Percentiles rank a stretch among this genome's conserved stretches.
phyloP scores from a whole-genome alignment of 1,140 invertebrate genomes.

The Tyrophagus putrescentiae region DNA sequence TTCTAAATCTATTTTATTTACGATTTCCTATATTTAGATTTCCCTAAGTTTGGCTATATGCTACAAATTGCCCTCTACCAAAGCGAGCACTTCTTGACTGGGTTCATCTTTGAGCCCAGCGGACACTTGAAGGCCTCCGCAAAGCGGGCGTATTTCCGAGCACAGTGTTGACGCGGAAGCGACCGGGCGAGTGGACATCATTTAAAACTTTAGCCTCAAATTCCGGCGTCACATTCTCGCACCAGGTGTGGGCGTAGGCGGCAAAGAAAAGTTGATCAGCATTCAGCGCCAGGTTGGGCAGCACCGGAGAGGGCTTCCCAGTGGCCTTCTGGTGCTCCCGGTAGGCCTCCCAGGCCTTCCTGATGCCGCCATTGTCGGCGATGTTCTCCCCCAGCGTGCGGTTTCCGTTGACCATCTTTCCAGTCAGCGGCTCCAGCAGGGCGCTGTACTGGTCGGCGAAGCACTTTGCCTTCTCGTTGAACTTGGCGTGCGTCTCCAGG shows the following conservation, averaged over 20 bases:
- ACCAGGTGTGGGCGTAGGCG: conserved; percentile 77
- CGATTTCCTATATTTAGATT: too few relatives aligned
- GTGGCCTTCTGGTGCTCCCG: conserved; percentile 26
- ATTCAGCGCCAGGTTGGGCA: conserved; percentile 52
- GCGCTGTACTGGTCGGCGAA: conserved; percentile 67
- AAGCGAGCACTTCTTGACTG: conserved; percentile 22
- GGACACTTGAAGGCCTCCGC: conserved; percentile 21
- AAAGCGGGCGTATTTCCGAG: too few relatives aligned
- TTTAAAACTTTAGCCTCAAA: too few relatives aligned
- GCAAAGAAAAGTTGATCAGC: conserved; percentile 77
- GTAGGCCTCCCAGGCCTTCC: conserved; percentile 39
- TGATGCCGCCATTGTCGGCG: conserved; percentile 45
- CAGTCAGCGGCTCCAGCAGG: neutral
- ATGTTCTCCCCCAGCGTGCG: conserved; percentile 39
- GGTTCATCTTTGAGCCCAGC: conserved; percentile 22
- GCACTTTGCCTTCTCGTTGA: conserved; percentile 57
- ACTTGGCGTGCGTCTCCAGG: conserved; percentile 51
- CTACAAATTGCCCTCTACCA: too few relatives aligned
- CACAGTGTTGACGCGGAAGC: too few relatives aligned
- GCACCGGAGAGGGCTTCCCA: conserved; percentile 40
- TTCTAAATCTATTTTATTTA: too few relatives aligned
- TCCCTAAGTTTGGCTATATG: too few relatives aligned
- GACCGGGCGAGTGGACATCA: too few relatives aligned
- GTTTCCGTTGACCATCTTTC: conserved; percentile 35
- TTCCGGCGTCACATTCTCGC: too few relatives aligned